A percentile compares a stretch with the other conserved stretches of the same genome.
Evolutionary conservation across 2,113 vertebrate genomes (phyloP).

Genomic region (Prinia subflava): DNA sequence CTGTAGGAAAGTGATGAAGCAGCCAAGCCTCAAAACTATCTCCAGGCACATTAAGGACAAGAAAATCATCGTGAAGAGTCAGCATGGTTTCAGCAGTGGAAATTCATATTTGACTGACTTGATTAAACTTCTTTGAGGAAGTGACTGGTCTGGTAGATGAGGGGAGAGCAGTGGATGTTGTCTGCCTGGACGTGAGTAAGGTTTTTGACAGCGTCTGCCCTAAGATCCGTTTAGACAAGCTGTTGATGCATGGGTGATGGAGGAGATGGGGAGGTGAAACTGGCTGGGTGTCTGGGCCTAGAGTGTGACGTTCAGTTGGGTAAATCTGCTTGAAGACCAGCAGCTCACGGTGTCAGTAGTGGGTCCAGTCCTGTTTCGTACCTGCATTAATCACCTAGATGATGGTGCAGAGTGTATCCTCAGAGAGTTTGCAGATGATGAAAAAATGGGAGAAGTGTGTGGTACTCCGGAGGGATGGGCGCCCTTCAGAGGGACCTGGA

Average conservation of each 20-base stretch:
- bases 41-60: background rate
- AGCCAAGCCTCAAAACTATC: background rate
- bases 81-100: background rate
- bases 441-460: background rate
- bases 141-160: background rate
- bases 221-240: background rate
- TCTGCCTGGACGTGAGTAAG: background rate
- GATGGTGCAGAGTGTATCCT: background rate
- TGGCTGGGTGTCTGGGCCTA: background rate
- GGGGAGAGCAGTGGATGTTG: background rate
- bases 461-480: accelerated
- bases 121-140: background rate
- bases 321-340: background rate
- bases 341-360: background rate
- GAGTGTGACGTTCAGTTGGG: background rate
- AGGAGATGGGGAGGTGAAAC: background rate
- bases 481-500: accelerated
- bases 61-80: background rate
- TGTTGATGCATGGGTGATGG: background rate
- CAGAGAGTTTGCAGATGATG: background rate
- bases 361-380: background rate
- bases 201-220: background rate
- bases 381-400: background rate
- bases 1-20: background rate
- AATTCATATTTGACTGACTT: background rate